Base-by-base conservation (phyloP, 2,113 vertebrate genomes). In the Anolis carolinensis region DNA sequence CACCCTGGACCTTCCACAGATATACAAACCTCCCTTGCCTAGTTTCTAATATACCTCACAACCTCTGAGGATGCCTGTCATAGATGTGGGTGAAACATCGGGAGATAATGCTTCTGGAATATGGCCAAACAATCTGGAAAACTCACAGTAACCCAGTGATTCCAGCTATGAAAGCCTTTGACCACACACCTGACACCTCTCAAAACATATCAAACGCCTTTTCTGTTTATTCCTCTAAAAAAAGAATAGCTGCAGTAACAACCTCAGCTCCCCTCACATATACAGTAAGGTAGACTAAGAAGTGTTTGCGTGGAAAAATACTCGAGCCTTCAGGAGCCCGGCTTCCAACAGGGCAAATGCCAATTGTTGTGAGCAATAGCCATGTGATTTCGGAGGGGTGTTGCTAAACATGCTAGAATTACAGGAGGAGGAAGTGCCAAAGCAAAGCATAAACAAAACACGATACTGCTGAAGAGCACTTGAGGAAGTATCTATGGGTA, bases 361-460 rank as follows among this genome's bases (percentile, higher is more conserved):
- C 88, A 30, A 0, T 6, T 13, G 2, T 16, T 0, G 18, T 20
- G 13, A 90, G 78, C 84, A 50, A 81, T 67, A 81, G 44, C 68
- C 39, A 39, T 82, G 25, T 85, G 0, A 73, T 34, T 81, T 59
- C 75, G 71, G 84, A 1, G 0, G 30, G 34, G 21, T 78, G 52
- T 52, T 36, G n/a, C 14, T 91, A 23, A 16, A 20, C 39, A 0
- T 30, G 63, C 50, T n/a, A 11, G 76, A 5, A 52, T 0, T 4
- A 39, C 44, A 59, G 4, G 62, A 77, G 67, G 76, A 87, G 65
- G 2, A 0, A 85, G 36, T 1, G 75, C 48, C 30, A 44, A 34
- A 72, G 27, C 36, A 25, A 82, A 80, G 20, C 50, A 71, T 5
- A 48, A 81, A 86, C 68, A 86, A 72, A 81, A 63, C 74, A 81